A percentile compares a stretch with the other conserved stretches of the same genome.
phyloP scores from a whole-genome alignment of 2,797 vertebrate species.

The Dallia pectoralis region DNA sequence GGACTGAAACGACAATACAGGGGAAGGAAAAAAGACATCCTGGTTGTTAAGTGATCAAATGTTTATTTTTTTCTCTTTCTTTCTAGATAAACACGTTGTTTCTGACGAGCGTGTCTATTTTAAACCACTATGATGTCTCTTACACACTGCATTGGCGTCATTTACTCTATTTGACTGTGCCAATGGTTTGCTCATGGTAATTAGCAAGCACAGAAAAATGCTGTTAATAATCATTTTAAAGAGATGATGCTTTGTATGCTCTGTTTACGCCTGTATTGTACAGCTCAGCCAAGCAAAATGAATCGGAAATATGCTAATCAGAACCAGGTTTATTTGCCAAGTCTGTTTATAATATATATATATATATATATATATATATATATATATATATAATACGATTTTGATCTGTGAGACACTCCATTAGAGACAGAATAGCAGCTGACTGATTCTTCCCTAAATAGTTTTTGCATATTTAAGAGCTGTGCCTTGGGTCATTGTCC shows the following conservation, averaged over 20 bases:
- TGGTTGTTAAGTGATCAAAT: slow-evolving; percentile 30
- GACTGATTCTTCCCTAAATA: too few relatives aligned
- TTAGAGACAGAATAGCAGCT: too few relatives aligned
- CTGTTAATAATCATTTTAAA: slow-evolving; percentile 1
- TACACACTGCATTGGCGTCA: neutral
- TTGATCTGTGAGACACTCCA: too few relatives aligned
- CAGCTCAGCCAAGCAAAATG: too few relatives aligned
- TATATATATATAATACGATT: too few relatives aligned
- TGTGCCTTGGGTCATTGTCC: too few relatives aligned
- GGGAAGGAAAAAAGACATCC: neutral
- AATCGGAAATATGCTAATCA: too few relatives aligned
- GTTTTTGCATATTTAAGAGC: too few relatives aligned
- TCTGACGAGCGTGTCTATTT: slow-evolving; percentile 27
- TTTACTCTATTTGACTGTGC: neutral
- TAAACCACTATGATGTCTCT: slow-evolving; percentile 23
- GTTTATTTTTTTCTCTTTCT: slow-evolving; percentile 15
- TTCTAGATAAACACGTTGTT: slow-evolving; percentile 23
- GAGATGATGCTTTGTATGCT: neutral
- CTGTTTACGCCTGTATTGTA: too few relatives aligned
- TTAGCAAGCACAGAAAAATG: slow-evolving; percentile 28
- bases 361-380: too few relatives aligned
- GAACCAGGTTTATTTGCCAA: too few relatives aligned
- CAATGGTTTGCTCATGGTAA: slow-evolving; percentile 20
- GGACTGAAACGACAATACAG: slow-evolving; percentile 13
- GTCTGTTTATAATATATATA: too few relatives aligned